Evolutionary conservation across 2,888 invertebrate species (phyloP), one percentile per base, ranked within the genome.

Genomic region (Noctua comes): DNA sequence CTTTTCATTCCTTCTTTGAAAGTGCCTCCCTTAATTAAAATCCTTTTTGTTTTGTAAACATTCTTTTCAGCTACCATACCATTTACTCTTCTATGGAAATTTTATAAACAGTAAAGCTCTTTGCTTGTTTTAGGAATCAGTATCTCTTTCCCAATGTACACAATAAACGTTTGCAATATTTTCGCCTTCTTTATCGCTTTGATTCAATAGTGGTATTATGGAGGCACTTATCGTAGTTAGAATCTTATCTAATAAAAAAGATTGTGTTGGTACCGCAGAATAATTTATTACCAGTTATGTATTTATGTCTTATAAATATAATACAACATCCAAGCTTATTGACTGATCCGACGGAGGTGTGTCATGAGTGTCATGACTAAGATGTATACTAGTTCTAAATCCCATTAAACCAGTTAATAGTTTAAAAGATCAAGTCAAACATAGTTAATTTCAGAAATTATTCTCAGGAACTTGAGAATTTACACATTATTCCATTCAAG

Each of bases 221-320:
- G 65, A 64, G 16, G 31, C 57, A 84, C 40, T 74, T 84, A 79
- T 74, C 80, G 7, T 64, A 21, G 48, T 74, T 71, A 72, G 10
- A 72, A 75, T 84, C 74, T 71, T 62, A 84, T 84, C 75, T 64
- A 51, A 21, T 70, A 57, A 18, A 43, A 66, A 64, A 66, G 43
- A 66, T 59, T 59, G 48, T 51, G 24, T 46, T 66, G 46, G 46
- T 76, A 70, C n/a, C 65, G 31, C 36, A 46, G n/a, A 62, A 59
- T 74, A 74, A 62, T 68, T 74, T 46, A 27, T 40, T 31, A 27
- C 3, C 80, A 65, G 64, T n/a, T 70, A 70, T 24, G 18, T 46
- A 40, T 65, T 24, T 65, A 27, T 71, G 54, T 80, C 65, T 36
- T 48, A 24, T 18, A 54, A 27, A 65, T 64, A 40, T 10, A 79